Base-by-base conservation (phyloP, 2,797 vertebrate genomes). In the Labeo calbasu region DNA sequence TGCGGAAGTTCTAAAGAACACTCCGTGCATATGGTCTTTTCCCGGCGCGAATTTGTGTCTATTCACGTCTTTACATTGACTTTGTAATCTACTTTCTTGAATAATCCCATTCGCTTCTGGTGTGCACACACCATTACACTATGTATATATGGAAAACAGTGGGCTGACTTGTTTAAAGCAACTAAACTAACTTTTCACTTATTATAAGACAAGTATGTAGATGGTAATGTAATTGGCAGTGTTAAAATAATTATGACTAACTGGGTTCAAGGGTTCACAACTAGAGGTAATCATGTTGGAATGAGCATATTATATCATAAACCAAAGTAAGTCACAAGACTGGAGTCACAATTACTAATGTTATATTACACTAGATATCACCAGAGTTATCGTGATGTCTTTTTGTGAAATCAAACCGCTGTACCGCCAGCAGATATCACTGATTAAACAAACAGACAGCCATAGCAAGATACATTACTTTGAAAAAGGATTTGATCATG, bases 271-370 rank as follows among this genome's bases (percentile, higher is more conserved):
- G 55, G 76, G 57, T 65, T 76, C 65, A 61, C 19, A 69, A 14
- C 40, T 80, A 48, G 36, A 76, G 28, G 48, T 50, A 36, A 84
- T 78, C 53, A 59, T 46, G 32, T 63, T 63, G 5, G 70, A 63
- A 8, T 61, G 63, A 79, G 17, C 40, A 75, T 46, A 32, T 76
- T 40, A 17, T 50, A 57, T 83, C 11, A 19, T 63, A 71, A 83
- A 82, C 57, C 21, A 48, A 32, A 78, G 50, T 36, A 23, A 72
- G 66, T 79, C 83, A 88, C 43, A 55, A 72, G 76, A 76, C 70
- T 50, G 15, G 21, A 17, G 15, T 70, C n/a, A 46, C n/a, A 14
- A 50, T 76, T 21, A 15, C 25, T 76, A 82, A 23, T n/a, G 25
- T 59, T 50, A 65, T 73, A 82, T 86, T 57, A 78, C 53, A 55